Evolutionary conservation across 1,140 invertebrate species (phyloP).

Genomic region (Physella acuta): DNA sequence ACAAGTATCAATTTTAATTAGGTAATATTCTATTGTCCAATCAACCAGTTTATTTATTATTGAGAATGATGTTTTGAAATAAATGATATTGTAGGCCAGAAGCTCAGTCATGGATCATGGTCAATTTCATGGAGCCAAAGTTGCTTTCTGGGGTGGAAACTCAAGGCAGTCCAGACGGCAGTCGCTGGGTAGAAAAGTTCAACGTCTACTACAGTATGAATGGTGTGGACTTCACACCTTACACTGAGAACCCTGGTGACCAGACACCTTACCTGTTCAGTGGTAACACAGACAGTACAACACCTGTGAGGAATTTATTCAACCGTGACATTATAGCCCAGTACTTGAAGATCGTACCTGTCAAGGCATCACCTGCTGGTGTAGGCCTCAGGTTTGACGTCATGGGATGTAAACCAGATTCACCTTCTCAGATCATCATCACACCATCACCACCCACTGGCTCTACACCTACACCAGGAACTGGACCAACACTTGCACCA

Average conservation of each 20-base stretch:
- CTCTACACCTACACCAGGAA: neutral
- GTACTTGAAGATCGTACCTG: conserved; percentile 38
- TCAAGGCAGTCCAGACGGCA: conserved; percentile 59
- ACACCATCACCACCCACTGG: neutral
- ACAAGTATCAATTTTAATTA: too few species aligned
- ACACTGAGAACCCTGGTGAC: conserved; percentile 23
- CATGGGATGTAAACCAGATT: conserved; percentile 36
- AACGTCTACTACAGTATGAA: conserved; percentile 62
- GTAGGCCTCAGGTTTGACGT: conserved; percentile 37
- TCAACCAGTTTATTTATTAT: too few species aligned
- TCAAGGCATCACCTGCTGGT: conserved; percentile 10
- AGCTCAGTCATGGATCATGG: conserved; percentile 43
- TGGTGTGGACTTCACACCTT: conserved; percentile 35
- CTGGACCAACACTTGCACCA: neutral
- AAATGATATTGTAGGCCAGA: conserved; percentile 21
- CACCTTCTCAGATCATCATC: neutral
- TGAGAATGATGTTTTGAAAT: neutral
- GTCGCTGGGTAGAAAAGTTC: conserved; percentile 74
- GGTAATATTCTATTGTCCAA: too few species aligned
- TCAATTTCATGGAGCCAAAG: conserved; percentile 70
- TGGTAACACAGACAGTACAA: conserved; percentile 38
- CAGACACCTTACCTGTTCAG: conserved; percentile 32
- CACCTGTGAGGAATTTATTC: conserved; percentile 39
- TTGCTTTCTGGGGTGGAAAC: conserved; percentile 77
- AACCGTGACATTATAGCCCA: conserved; percentile 39